Conservation (phyloP, 2,888 invertebrate species). For the Oscheius sp. region DNA sequence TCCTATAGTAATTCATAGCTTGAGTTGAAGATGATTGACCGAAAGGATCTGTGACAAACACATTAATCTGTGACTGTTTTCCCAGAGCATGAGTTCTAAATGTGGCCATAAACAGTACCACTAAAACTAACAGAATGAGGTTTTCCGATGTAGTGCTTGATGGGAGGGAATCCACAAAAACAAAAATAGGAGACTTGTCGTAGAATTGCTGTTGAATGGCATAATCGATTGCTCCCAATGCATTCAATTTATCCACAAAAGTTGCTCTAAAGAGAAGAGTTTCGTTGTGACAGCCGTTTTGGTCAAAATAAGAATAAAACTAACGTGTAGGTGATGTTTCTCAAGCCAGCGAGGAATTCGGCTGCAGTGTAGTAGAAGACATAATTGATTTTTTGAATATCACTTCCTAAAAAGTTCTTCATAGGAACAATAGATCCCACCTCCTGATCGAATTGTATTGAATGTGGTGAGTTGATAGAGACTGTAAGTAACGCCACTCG, state of each 20-base stretch:
- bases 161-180: background rate
- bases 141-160: background rate
- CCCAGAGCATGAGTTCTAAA: background rate
- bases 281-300: too few species aligned
- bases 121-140: background rate
- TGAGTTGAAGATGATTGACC: too few species aligned
- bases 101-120: background rate
- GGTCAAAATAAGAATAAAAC: background rate
- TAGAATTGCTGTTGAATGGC: background rate
- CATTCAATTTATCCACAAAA: background rate
- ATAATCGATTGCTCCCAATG: background rate
- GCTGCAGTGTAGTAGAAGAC: background rate
- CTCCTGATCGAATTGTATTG: constrained; percentile 16
- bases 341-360: background rate
- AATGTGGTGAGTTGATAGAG: constrained; percentile 39
- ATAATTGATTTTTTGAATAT: background rate
- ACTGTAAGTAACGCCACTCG: constrained; percentile 23
- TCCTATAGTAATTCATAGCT: background rate
- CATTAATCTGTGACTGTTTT: too few species aligned
- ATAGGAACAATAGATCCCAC: background rate
- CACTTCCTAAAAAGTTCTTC: background rate
- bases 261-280: background rate
- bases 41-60: too few species aligned
- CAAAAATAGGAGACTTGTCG: background rate
- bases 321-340: background rate